Conservation (phyloP, 2,113 vertebrate species). For the Archilochus colubris region DNA sequence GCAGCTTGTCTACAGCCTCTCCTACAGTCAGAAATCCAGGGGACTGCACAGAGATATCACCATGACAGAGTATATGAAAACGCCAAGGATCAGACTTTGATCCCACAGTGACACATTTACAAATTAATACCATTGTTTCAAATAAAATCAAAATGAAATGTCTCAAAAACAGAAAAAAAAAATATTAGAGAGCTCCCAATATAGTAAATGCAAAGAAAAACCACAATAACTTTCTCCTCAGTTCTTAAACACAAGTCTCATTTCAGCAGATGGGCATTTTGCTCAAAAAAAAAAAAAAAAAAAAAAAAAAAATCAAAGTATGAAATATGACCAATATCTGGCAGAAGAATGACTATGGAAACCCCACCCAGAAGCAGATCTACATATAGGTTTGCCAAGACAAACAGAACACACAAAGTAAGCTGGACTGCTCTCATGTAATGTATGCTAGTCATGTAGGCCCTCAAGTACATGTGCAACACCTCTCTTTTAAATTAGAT, state of each 20-base stretch:
- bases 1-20: no score
- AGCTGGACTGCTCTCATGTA: not conserved
- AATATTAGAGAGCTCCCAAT: not conserved
- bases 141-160: not conserved
- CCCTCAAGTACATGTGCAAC: not conserved
- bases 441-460: not conserved
- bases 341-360: not conserved
- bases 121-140: not conserved
- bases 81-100: not conserved
- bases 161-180: not conserved
- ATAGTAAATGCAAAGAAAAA: not conserved
- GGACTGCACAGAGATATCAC: not conserved
- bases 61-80: not conserved
- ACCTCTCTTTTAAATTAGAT: not conserved
- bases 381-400: not conserved
- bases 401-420: slow-evolving; percentile 33
- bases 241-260: not conserved
- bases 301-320: not conserved
- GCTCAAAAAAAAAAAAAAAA: not conserved
- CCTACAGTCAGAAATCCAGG: no score
- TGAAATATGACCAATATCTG: slow-evolving; percentile 3
- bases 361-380: slow-evolving; percentile 15
- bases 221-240: not conserved
- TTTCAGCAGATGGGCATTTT: not conserved
- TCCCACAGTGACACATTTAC: not conserved